phyloP scores from a whole-genome alignment of 2,113 vertebrate genomes.

The Cacatua alba region DNA sequence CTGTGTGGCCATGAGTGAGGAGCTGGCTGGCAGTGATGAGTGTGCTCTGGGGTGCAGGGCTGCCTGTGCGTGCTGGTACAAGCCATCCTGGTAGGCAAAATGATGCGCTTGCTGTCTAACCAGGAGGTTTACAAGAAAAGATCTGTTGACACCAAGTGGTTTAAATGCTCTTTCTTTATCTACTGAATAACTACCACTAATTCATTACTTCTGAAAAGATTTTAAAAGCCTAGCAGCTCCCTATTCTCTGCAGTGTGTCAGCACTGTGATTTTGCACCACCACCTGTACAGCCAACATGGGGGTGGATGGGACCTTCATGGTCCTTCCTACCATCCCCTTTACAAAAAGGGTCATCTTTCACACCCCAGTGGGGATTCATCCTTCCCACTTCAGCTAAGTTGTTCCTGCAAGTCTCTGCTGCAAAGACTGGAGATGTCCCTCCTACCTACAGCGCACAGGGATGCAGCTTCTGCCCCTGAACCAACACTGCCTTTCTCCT shows the following conservation, averaged over 20 bases:
- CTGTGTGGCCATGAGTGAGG: neutral
- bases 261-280: neutral
- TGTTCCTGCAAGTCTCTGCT: neutral
- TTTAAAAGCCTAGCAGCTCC: neutral
- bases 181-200: neutral
- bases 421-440: neutral
- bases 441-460: too few species aligned
- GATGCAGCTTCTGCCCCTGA: neutral
- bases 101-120: neutral
- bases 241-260: neutral
- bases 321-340: neutral
- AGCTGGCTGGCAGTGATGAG: neutral
- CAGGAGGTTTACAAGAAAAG: neutral
- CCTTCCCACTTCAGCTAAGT: neutral
- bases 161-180: neutral
- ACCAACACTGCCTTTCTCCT: neutral
- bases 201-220: neutral
- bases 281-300: fast-evolving
- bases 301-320: neutral
- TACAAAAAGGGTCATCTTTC: fast-evolving
- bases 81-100: neutral
- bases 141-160: neutral
- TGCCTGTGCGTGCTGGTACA: neutral
- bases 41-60: neutral
- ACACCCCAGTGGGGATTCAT: neutral